Evolutionary conservation across 53 echinoderm and acorn worm species (phyloP), one percentile per base, ranked within the genome.

Genomic region (Patiria pectinifera): DNA sequence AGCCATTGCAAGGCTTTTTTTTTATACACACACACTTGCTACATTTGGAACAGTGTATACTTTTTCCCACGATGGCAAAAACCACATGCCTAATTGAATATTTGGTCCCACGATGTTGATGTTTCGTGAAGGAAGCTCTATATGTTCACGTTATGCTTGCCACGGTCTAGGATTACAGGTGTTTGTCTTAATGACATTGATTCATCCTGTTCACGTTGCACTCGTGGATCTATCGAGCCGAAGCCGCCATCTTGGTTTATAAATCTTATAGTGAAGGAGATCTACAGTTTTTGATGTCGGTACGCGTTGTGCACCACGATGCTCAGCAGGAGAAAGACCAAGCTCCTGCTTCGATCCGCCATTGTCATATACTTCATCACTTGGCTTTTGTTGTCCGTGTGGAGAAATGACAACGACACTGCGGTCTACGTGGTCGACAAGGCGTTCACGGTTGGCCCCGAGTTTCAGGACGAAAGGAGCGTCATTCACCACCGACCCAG

Each of bases 301-400:
- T n/a, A 76, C 11, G 6, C 44, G 76, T 2, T 19, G n/a, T 81
- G 43, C 69, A 22, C 23, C 80, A 90, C 66, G 90, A 12, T 80
- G 48, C 80, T 90, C 71, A 62, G 66, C n/a, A 80, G 69, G 11
- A 62, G 82, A 25, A 63, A 59, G 18, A 46, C 62, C 49, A 90
- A 66, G 9, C 46, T 90, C 22, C 60, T 90, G 15, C 78, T 81
- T 12, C 15, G 23, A 1, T 1, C n/a, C 48, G 90, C 63, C 0
- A 23, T 66, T n/a, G 62, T 63, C 48, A 45, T 90, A 6, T 90
- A 90, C 63, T 80, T 80, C n/a, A 80, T 69, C 16, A 90, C 21
- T 61, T 90, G 90, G 90, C 10, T 90, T 80, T 24, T 90, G 22
- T 21, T 90, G 45, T 69, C 90, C 45, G 46, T 25, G 21, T 90